These are phyloP conservation scores for Eulemur albifrons DNA, from an alignment of 2,797 vertebrate species.

Conservation along the genomic window DNA sequence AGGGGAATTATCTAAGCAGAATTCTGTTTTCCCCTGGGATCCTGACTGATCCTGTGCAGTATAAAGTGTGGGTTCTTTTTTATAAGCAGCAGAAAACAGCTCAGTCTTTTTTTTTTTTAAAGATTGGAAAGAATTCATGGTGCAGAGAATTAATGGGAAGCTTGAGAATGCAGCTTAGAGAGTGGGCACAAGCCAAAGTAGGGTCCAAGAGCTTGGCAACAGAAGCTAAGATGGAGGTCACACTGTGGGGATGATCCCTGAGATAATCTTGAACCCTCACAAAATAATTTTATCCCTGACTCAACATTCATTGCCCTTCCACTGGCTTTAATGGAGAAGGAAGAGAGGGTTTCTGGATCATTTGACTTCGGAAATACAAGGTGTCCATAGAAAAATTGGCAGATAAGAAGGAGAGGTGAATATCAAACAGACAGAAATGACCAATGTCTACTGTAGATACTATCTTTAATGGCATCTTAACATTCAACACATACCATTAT, in stretches of 20 bases:
- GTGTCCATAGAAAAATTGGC: not conserved
- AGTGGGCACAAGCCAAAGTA: not conserved
- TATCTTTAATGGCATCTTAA: constrained; percentile 34
- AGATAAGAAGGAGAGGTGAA: not conserved
- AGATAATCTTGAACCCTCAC: not conserved
- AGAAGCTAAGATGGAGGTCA: not conserved
- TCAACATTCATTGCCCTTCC: not conserved
- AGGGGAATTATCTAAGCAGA: not conserved
- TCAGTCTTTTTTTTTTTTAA: not conserved
- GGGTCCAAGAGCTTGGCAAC: not conserved
- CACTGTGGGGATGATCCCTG: not conserved
- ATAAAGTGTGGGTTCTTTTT: not conserved
- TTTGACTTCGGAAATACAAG: not conserved
- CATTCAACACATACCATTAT: not conserved
- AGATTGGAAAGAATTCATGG: not conserved
- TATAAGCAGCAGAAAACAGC: not conserved
- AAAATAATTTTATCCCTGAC: constrained; percentile 17
- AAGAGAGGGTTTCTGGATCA: not conserved
- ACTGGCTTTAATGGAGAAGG: not conserved
- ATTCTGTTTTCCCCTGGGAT: not conserved
- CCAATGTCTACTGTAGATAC: not conserved
- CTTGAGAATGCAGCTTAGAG: not conserved
- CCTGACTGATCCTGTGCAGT: not conserved
- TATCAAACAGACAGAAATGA: not conserved
- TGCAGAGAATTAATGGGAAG: not conserved